These are phyloP conservation scores for Ditula angustiorana DNA, from an alignment of 2,888 invertebrate genomes.

Conservation along the genomic window DNA sequence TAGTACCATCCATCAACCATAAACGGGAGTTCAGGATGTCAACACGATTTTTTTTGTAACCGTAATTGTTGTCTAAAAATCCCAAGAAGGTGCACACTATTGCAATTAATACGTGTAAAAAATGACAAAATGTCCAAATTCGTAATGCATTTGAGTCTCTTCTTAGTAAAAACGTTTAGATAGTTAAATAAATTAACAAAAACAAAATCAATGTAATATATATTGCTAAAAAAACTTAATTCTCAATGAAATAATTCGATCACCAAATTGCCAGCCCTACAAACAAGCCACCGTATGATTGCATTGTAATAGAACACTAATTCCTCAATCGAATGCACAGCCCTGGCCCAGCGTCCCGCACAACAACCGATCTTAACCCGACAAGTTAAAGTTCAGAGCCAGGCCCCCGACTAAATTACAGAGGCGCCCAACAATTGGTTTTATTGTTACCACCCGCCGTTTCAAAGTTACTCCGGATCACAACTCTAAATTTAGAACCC, in stretches of 20 bases:
- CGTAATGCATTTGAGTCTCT: too few relatives aligned
- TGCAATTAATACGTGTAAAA: too few relatives aligned
- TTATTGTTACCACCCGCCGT: constrained; percentile 82
- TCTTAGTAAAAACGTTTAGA: not conserved
- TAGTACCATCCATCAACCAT: too few relatives aligned
- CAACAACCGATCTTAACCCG: constrained; percentile 49
- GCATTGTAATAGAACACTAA: constrained; percentile 75
- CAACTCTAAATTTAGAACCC: constrained; percentile 41
- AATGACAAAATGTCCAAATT: too few relatives aligned
- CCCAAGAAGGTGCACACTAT: too few relatives aligned
- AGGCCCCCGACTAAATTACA: constrained; percentile 56
- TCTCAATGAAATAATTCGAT: constrained; percentile 45
- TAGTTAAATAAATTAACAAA: not conserved
- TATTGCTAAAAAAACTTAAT: too few relatives aligned
- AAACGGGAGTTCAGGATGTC: too few relatives aligned
- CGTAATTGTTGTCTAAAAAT: too few relatives aligned
- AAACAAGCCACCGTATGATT: constrained; percentile 60
- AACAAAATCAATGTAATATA: too few relatives aligned
- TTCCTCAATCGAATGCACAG: constrained; percentile 69
- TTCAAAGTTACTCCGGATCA: constrained; percentile 63
- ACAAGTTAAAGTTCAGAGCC: constrained; percentile 54
- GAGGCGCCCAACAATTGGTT: constrained; percentile 70
- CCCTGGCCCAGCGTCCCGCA: constrained; percentile 44
- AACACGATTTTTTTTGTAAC: too few relatives aligned
- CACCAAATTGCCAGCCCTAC: constrained; percentile 62